Evolutionary conservation across 2,797 vertebrate species (phyloP).

Genomic region (Rachycentron canadum): DNA sequence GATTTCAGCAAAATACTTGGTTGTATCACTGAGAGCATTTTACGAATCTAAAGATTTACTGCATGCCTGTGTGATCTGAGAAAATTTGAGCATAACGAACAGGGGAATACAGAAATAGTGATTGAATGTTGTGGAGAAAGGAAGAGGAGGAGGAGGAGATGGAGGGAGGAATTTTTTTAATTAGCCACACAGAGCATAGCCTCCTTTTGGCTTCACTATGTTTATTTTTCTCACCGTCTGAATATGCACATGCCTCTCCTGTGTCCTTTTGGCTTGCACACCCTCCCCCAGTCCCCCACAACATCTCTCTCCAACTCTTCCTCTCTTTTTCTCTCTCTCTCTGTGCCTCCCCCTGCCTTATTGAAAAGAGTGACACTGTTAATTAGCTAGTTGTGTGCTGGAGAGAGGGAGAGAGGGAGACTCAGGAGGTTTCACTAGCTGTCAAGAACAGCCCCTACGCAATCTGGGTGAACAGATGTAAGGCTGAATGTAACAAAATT

Average conservation of each 20-base stretch:
- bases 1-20: conserved; percentile 6
- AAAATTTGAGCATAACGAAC: conserved; percentile 55
- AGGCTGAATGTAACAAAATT: conserved; percentile 89
- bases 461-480: conserved; percentile 90
- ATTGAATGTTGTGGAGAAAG: conserved; percentile 68
- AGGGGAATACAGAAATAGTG: conserved; percentile 72
- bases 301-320: conserved; percentile 20
- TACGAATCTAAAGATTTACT: conserved; percentile 57
- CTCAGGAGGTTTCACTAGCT: conserved; percentile 87
- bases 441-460: conserved; percentile 91
- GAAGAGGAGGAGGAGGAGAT: conserved; percentile 58
- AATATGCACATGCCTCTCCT: conserved; percentile 78
- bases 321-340: conserved; percentile 41
- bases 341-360: conserved; percentile 66
- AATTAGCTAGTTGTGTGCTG: conserved; percentile 86
- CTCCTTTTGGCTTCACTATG: conserved; percentile 80
- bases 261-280: conserved; percentile 79
- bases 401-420: conserved; percentile 88
- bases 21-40: conserved; percentile 20
- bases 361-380: conserved; percentile 88
- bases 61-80: conserved; percentile 61
- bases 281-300: neutral
- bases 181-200: conserved; percentile 83
- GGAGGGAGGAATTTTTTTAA: conserved; percentile 74
- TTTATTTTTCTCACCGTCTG: conserved; percentile 84